Evolutionary conservation across 2,888 invertebrate genomes (phyloP), one percentile per base, ranked within the genome.

Genomic region (Zaprionus obscuricornis): DNA sequence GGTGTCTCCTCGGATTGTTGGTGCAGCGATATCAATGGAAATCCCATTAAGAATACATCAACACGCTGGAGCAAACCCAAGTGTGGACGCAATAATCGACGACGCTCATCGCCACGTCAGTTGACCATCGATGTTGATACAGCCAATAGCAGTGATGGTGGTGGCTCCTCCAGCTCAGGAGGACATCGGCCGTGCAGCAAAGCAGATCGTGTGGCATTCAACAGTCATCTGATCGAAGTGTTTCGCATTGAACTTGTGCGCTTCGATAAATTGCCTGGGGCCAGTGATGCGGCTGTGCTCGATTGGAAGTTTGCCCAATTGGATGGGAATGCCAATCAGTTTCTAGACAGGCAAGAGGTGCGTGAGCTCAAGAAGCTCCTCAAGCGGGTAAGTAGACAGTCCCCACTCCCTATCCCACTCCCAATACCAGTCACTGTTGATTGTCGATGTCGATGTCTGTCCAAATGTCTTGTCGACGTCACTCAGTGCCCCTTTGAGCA

Each of bases 261-360:
- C 31, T 91, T 71, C 34, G 68, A 74, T 26, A 36, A 60, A 3
- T 26, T 66, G 7, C 63, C 58, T 6, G 95, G 20, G 7, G 43
- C 31, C 6, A 31, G 42, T 31, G 76, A 76, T 43, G 66, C 67
- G 2, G 54, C 62, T 4, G 95, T 97, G 0, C 91, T 97, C 8
- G 94, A 95, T 68, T 98, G 98, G 98, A 98, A 98, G 90, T 98
- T 98, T 89, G 91, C 92, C 16, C 93, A 94, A 64, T 92, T 98
- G 81, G 98, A 98, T 90, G 91, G 91, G 63, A 95, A 98, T 90
- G 92, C 92, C 39, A 96, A 97, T 90, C 93, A 93, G 42, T 91
- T 93, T 51, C 91, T 98, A 78, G 95, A 96, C 88, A 94, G 94
- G 83, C 92, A 93, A 34, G 98, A 98, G 89, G 96, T 96, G 87